These are phyloP conservation scores for Metacarcinus magister DNA, from an alignment of 2,888 invertebrate genomes.

Conservation along the genomic window DNA sequence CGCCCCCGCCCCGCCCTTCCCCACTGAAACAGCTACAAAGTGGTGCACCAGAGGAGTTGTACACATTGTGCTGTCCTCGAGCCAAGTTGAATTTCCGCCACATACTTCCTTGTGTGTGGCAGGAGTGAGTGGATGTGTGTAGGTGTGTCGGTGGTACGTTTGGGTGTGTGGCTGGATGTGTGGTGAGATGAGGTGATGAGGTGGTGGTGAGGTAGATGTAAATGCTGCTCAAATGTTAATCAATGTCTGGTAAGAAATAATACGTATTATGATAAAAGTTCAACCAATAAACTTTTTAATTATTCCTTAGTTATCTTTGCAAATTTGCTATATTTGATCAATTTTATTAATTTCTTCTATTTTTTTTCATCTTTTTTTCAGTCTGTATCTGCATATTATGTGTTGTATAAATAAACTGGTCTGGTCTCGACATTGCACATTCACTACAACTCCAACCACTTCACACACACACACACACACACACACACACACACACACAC, in stretches of 20 bases:
- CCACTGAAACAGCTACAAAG: background rate
- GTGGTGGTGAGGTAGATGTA: background rate
- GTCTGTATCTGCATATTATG: background rate
- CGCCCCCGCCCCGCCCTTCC: background rate
- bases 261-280: background rate
- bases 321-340: too few species aligned
- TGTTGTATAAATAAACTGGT: background rate
- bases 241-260: background rate
- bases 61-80: background rate
- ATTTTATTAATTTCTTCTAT: background rate
- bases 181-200: background rate
- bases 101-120: background rate
- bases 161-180: background rate
- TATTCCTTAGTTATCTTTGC: background rate
- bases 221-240: background rate
- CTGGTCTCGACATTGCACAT: background rate
- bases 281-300: background rate
- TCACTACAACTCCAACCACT: background rate
- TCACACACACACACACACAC: conserved; percentile 31
- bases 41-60: background rate
- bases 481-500: conserved; percentile 45
- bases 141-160: background rate
- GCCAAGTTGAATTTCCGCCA: background rate
- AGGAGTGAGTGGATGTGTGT: background rate
- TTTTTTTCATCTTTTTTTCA: background rate